These are phyloP conservation scores for Phalacrocorax pelagicus DNA, from an alignment of 2,113 vertebrate species.

Conservation along the genomic window DNA sequence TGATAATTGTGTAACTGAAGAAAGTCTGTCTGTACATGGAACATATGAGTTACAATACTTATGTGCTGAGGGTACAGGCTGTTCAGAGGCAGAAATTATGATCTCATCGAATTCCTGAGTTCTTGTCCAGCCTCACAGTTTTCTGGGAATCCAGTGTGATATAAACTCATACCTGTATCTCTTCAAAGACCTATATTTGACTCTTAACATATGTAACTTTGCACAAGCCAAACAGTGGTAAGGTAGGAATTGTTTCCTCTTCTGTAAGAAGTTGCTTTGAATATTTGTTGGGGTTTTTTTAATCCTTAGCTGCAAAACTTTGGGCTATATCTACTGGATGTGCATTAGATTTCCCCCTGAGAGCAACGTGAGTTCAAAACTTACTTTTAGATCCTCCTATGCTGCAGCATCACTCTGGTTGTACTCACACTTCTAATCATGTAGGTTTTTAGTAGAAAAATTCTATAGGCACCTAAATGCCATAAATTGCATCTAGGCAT, in stretches of 20 bases:
- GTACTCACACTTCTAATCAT: neutral
- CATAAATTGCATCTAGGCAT: neutral
- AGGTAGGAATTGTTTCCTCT: neutral
- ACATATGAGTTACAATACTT: neutral
- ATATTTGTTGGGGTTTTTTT: neutral
- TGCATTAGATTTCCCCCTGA: neutral
- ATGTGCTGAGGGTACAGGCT: neutral
- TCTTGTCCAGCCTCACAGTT: neutral
- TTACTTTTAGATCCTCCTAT: neutral
- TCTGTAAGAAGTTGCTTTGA: neutral
- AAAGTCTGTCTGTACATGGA: neutral
- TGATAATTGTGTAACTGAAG: neutral
- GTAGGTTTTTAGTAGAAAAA: neutral
- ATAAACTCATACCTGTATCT: neutral
- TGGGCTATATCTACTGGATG: neutral
- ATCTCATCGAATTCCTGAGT: neutral
- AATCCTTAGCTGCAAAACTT: neutral
- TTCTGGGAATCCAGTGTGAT: neutral
- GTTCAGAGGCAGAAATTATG: neutral
- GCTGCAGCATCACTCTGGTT: neutral
- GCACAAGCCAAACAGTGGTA: neutral
- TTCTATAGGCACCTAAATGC: neutral
- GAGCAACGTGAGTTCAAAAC: neutral
- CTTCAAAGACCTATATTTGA: neutral
- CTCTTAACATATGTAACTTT: neutral